phyloP scores from a whole-genome alignment of 2,797 vertebrate species.

The Onychomys torridus region DNA sequence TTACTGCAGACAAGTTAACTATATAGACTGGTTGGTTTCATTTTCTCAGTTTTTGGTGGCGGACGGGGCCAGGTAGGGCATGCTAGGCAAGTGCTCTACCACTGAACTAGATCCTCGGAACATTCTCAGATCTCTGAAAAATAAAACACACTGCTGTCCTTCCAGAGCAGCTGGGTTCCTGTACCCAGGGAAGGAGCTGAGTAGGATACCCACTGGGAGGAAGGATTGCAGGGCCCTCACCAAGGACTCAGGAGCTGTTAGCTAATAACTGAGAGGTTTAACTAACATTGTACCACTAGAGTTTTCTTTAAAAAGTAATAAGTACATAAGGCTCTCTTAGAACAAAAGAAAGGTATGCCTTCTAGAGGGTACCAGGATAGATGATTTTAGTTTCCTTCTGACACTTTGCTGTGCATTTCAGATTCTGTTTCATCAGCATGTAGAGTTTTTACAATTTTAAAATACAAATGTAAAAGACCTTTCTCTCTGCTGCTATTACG shows the following conservation, averaged over 20 bases:
- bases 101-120: neutral
- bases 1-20: neutral
- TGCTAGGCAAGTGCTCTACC: neutral
- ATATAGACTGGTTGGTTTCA: neutral
- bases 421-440: rapidly evolving
- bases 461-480: neutral
- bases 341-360: neutral
- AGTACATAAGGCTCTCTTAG: neutral
- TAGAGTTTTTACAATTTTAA: neutral
- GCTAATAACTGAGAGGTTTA: neutral
- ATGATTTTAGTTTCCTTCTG: neutral
- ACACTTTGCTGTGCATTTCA: neutral
- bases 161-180: neutral
- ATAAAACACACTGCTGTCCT: no score
- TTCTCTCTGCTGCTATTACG: rapidly evolving
- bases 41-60: neutral
- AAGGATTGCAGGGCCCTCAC: neutral
- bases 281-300: no score
- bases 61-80: neutral
- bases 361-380: neutral
- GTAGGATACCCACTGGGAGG: neutral
- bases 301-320: neutral
- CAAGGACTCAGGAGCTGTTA: neutral
- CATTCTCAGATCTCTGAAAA: neutral
- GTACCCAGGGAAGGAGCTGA: neutral